Base-by-base conservation (phyloP, 2,888 invertebrate species). In the Calameuta filiformis region DNA sequence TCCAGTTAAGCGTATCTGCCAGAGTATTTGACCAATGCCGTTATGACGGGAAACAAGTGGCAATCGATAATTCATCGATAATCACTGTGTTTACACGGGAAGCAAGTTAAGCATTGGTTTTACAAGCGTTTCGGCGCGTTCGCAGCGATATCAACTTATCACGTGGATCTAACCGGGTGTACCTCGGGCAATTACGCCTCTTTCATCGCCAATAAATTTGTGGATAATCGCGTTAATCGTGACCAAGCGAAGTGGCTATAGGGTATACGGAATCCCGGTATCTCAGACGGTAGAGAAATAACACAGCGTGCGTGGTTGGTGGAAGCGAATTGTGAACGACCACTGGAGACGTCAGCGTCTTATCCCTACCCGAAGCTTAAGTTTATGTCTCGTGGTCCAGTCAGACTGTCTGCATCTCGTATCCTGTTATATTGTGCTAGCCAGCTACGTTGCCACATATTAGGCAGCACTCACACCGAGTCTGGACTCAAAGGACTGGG, bases 341-440 rank as follows among this genome's bases (percentile, higher is more conserved):
- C 78, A 40, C 73, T 79, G 81, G 79, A 75, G 82, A 81, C 81
- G 35, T 35, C 35, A 79, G 76, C 69, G 81, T 69, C 79, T 83
- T 82, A 82, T 82, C 75, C 80, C 73, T 35, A 15, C 23, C 23
- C 23, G 12, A 56, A 40, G 15, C 77, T 73, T 35, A 68, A 71
- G 71, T 85, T 84, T 85, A 83, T 81, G 82, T 81, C 81, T 79
- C 78, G 81, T 73, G 81, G 80, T 81, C 79, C 81, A 80, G 79
- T 84, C 80, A 80, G 73, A 79, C 81, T 80, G 81, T 82, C 81
- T 79, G 82, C 82, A 77, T 83, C 81, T 81, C 77, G 80, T 74
- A 84, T 84, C 84, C 83, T 84, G 81, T 81, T 83, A 81, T 81
- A 82, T 82, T 81, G 76, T 82, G 73, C 78, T 4, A 35, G 78